A percentile compares a stretch with the other conserved stretches of the same genome.
These are phyloP conservation scores for Bilobella aurantiaca DNA, from an alignment of 1,140 invertebrate genomes.

Conservation along the genomic window DNA sequence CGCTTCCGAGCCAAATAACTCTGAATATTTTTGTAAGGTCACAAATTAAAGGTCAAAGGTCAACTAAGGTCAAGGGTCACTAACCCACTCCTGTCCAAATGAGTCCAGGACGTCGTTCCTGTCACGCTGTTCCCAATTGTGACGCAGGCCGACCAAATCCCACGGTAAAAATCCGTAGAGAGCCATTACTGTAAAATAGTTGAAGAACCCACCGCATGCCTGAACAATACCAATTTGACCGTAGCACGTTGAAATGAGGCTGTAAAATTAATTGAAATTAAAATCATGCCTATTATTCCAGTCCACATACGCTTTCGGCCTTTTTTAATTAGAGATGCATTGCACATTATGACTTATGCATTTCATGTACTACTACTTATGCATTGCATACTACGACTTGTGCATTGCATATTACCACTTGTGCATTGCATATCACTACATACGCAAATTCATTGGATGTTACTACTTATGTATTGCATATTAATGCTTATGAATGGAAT, in stretches of 20 bases:
- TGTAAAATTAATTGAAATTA: slow-evolving; percentile 40
- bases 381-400: no score
- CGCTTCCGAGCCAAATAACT: not conserved
- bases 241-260: slow-evolving; percentile 92
- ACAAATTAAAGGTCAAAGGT: not conserved
- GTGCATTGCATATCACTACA: no score
- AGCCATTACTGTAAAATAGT: slow-evolving; percentile 79
- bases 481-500: no score
- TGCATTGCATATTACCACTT: no score
- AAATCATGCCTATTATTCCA: not conserved
- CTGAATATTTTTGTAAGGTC: not conserved
- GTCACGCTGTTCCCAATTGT: slow-evolving; percentile 88
- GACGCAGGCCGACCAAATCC: slow-evolving; percentile 76
- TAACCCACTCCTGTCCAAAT: slow-evolving; percentile 96
- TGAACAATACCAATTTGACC: slow-evolving; percentile 99
- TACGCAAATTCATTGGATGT: no score
- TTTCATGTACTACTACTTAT: no score
- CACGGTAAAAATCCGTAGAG: slow-evolving; percentile 84
- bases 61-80: slow-evolving; percentile 9
- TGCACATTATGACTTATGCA: no score
- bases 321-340: no score
- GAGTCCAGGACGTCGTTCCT: slow-evolving; percentile 93
- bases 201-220: slow-evolving; percentile 96
- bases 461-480: no score
- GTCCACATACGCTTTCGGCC: not conserved